phyloP scores from a whole-genome alignment of 2,113 vertebrate species.

The Scolopax mira region DNA sequence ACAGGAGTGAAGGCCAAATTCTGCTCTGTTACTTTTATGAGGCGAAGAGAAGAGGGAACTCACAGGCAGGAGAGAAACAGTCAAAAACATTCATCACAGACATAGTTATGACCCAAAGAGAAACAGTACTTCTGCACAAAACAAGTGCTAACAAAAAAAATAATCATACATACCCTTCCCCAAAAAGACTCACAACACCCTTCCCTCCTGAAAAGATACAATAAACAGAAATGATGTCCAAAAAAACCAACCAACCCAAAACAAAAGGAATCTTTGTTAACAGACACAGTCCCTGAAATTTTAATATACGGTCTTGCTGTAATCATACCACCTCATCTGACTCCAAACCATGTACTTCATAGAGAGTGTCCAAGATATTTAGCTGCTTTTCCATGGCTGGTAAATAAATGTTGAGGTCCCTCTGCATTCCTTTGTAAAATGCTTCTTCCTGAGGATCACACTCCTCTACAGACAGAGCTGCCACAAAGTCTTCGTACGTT shows the following conservation, averaged over 20 bases:
- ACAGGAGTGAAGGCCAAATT: not conserved
- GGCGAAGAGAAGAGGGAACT: not conserved
- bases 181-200: slow-evolving; percentile 12
- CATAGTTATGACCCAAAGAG: not conserved
- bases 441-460: slow-evolving; percentile 84
- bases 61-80: not conserved
- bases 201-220: slow-evolving; percentile 11
- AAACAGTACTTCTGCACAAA: slow-evolving; percentile 68
- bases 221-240: slow-evolving; percentile 24
- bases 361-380: slow-evolving; percentile 87
- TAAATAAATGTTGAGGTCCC: slow-evolving; percentile 90
- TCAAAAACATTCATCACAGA: not conserved
- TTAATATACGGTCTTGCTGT: not conserved
- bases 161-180: not conserved
- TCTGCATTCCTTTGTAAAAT: slow-evolving; percentile 84
- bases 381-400: slow-evolving; percentile 95
- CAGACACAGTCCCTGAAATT: slow-evolving; percentile 71
- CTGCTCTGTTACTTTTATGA: not conserved
- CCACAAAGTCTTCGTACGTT: slow-evolving; percentile 86
- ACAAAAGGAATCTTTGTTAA: slow-evolving; percentile 22
- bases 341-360: slow-evolving; percentile 92
- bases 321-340: slow-evolving; percentile 95
- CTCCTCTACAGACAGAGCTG: slow-evolving; percentile 84
- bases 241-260: not conserved
- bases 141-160: not conserved